phyloP scores from a whole-genome alignment of 2,888 invertebrate species.

The Sclerodermus sp. region DNA sequence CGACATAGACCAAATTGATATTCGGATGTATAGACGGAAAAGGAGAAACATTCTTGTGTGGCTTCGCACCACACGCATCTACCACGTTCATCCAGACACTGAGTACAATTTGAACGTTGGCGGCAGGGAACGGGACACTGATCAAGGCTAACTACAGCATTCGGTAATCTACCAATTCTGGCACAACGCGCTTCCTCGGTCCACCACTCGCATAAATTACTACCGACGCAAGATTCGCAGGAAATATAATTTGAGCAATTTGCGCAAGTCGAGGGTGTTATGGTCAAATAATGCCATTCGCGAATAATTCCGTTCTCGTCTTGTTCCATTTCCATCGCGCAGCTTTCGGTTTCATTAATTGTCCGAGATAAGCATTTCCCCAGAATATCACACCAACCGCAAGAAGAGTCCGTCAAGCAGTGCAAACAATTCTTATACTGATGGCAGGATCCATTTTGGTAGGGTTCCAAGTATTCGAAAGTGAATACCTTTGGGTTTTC shows the following conservation, averaged over 20 bases:
- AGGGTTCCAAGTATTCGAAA: conserved; percentile 87
- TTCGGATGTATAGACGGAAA: conserved; percentile 93
- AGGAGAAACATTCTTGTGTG: conserved; percentile 88
- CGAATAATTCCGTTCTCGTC: conserved; percentile 61
- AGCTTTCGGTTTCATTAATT: conserved; percentile 68
- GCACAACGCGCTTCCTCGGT: conserved; percentile 85
- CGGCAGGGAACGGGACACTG: conserved; percentile 84
- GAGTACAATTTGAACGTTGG: conserved; percentile 73
- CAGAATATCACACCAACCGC: conserved; percentile 90
- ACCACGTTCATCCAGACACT: conserved; percentile 82
- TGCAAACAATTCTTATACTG: conserved; percentile 82
- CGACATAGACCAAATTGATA: conserved; percentile 92
- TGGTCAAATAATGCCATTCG: conserved; percentile 79
- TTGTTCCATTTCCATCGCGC: conserved; percentile 60
- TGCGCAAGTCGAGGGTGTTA: conserved; percentile 80
- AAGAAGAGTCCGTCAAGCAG: conserved; percentile 84
- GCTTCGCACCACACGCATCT: conserved; percentile 96
- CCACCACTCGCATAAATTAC: conserved; percentile 89
- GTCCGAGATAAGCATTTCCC: conserved; percentile 69
- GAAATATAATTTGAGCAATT: conserved; percentile 89
- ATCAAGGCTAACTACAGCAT: conserved; percentile 67
- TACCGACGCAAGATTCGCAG: conserved; percentile 78
- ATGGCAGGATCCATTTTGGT: conserved; percentile 75
- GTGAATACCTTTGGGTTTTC: conserved; percentile 83
- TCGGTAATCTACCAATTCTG: conserved; percentile 71